Conservation (phyloP, 2,888 invertebrate genomes). For the Xanthia icteritia region DNA sequence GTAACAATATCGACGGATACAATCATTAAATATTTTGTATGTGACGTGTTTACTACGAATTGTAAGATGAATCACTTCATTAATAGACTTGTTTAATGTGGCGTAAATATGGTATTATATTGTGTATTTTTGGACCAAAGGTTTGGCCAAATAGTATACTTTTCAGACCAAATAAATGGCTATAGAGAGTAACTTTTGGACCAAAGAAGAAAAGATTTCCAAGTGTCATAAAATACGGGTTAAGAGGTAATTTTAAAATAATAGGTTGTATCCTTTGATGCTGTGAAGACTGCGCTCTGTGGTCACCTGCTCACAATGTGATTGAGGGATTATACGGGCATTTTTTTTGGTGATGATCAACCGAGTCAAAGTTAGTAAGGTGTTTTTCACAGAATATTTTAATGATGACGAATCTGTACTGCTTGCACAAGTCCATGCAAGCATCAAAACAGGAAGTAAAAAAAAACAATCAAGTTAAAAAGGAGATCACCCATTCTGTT, state of each 20-base stretch:
- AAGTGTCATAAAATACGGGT: background rate
- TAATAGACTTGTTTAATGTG: slow-evolving; percentile 50
- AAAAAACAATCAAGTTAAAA: slow-evolving; percentile 6
- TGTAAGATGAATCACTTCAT: slow-evolving; percentile 52
- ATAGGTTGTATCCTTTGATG: background rate
- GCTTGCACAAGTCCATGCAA: slow-evolving; percentile 15
- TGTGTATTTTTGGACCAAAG: background rate
- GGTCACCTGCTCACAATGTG: background rate
- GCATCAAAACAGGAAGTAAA: slow-evolving; percentile 24
- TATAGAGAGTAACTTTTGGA: background rate
- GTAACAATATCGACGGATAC: slow-evolving; percentile 45
- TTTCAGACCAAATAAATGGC: background rate
- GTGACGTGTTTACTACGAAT: slow-evolving; percentile 53
- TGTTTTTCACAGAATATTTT: slow-evolving; percentile 7
- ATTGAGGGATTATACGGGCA: background rate
- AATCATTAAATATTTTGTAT: slow-evolving; percentile 54
- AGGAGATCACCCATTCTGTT: background rate
- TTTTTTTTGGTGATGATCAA: background rate
- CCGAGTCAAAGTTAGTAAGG: background rate
- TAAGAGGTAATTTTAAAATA: background rate
- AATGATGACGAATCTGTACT: slow-evolving; percentile 19
- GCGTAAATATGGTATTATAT: slow-evolving; percentile 45
- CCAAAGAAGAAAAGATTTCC: background rate
- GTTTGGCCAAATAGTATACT: background rate
- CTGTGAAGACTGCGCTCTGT: background rate